These are phyloP conservation scores for Octodon degus DNA, from an alignment of 2,113 vertebrate genomes.

Conservation along the genomic window DNA sequence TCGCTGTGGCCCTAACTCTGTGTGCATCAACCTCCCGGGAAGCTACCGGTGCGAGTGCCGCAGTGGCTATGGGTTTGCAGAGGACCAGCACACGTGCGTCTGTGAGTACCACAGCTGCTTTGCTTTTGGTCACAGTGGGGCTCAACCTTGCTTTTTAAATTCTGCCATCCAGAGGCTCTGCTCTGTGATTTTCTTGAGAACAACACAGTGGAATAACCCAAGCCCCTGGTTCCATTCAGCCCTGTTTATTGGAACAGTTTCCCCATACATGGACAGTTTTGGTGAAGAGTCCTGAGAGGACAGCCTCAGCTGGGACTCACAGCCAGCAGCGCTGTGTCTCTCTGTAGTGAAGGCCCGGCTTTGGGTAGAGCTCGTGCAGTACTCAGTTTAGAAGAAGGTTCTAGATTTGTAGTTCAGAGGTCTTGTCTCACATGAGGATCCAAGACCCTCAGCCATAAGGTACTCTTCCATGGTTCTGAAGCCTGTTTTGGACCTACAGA, in stretches of 20 bases:
- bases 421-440: background rate
- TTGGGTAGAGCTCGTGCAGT: background rate
- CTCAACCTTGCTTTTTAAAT: background rate
- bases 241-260: background rate
- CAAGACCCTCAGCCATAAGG: background rate
- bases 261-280: background rate
- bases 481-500: background rate
- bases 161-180: background rate
- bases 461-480: background rate
- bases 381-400: background rate
- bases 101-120: constrained; percentile 85
- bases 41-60: constrained; percentile 92
- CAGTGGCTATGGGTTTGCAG: constrained; percentile 85
- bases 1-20: constrained; percentile 88
- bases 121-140: background rate
- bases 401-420: constrained; percentile 1
- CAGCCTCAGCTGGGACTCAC: background rate
- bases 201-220: background rate
- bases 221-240: background rate
- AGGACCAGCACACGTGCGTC: constrained; percentile 87
- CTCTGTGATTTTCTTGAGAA: background rate
- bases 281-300: background rate
- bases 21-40: constrained; percentile 90
- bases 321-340: background rate
- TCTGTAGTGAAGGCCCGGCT: background rate